These are phyloP conservation scores for Eubasilissa splendida DNA, from an alignment of 2,888 invertebrate species.

Conservation along the genomic window DNA sequence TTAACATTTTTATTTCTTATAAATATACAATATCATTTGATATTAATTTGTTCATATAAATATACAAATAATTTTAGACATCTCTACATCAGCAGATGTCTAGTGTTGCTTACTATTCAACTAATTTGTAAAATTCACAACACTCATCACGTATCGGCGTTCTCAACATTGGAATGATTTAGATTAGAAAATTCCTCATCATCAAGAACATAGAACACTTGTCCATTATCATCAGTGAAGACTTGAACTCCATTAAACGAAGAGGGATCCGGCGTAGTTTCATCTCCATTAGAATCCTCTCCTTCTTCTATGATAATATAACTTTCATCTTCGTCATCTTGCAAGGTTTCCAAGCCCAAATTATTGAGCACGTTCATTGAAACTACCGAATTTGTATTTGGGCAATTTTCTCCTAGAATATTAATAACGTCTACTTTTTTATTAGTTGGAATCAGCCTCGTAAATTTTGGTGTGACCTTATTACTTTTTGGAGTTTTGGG, in stretches of 20 bases:
- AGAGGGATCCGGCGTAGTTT: slow-evolving; percentile 14
- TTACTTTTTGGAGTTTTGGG: background rate
- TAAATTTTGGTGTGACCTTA: slow-evolving; percentile 45
- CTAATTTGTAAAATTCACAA: background rate
- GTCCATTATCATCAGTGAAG: slow-evolving; percentile 46
- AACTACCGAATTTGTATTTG: slow-evolving; percentile 4
- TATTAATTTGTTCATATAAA: no score
- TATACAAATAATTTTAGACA: no score
- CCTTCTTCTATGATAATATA: slow-evolving; percentile 53
- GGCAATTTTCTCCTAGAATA: slow-evolving; percentile 23
- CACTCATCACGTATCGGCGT: background rate
- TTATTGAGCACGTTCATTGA: slow-evolving; percentile 17
- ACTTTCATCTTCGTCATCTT: slow-evolving; percentile 51
- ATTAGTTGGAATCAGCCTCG: slow-evolving; percentile 19
- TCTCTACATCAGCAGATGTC: no score
- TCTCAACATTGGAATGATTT: slow-evolving; percentile 7
- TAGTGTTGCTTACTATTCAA: no score
- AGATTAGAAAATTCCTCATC: slow-evolving; percentile 37
- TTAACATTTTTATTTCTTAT: no score
- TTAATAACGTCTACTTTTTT: slow-evolving; percentile 16
- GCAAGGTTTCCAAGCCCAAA: slow-evolving; percentile 39
- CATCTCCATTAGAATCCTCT: slow-evolving; percentile 37
- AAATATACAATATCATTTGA: no score
- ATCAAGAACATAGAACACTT: slow-evolving; percentile 46
- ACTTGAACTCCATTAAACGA: slow-evolving; percentile 43